Percentiles rank a stretch among this genome's conserved stretches.
Conservation (phyloP, 2,888 invertebrate genomes). For the Ennomos fuscantarius region DNA sequence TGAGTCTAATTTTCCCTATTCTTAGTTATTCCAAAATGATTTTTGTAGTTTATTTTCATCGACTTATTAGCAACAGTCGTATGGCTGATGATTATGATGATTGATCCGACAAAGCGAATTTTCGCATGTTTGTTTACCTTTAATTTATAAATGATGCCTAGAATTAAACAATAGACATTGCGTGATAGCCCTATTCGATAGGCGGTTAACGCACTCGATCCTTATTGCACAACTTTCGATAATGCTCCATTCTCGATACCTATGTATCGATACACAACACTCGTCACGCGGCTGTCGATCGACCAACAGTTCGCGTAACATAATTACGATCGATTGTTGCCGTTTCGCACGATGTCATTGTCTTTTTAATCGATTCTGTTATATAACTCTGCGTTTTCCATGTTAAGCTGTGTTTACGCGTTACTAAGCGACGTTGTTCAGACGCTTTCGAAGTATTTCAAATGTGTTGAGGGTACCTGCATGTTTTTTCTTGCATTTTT, state of each 20-base stretch:
- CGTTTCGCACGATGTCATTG: conserved; percentile 54
- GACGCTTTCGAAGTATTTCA: too few relatives aligned
- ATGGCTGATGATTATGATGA: too few relatives aligned
- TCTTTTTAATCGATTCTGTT: conserved; percentile 51
- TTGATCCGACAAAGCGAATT: too few relatives aligned
- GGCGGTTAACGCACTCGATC: conserved; percentile 16
- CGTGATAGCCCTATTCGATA: conserved; percentile 3
- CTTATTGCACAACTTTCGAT: conserved; percentile 16
- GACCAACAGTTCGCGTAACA: conserved; percentile 33
- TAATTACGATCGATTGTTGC: conserved; percentile 46
- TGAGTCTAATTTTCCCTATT: too few relatives aligned
- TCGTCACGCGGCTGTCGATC: conserved; percentile 38
- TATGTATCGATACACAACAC: conserved; percentile 45
- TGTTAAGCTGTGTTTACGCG: conserved; percentile 17
- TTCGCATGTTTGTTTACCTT: too few relatives aligned
- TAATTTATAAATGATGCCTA: too few relatives aligned
- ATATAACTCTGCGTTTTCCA: conserved; percentile 37
- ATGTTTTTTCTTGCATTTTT: too few relatives aligned
- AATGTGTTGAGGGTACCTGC: too few relatives aligned
- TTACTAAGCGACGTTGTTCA: background rate
- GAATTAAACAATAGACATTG: too few relatives aligned
- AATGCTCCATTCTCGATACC: background rate
- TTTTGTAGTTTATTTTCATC: too few relatives aligned
- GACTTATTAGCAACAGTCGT: too few relatives aligned
- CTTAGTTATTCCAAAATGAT: too few relatives aligned